Conservation (phyloP, 2,888 invertebrate genomes). For the Chrysina gloriosa region DNA sequence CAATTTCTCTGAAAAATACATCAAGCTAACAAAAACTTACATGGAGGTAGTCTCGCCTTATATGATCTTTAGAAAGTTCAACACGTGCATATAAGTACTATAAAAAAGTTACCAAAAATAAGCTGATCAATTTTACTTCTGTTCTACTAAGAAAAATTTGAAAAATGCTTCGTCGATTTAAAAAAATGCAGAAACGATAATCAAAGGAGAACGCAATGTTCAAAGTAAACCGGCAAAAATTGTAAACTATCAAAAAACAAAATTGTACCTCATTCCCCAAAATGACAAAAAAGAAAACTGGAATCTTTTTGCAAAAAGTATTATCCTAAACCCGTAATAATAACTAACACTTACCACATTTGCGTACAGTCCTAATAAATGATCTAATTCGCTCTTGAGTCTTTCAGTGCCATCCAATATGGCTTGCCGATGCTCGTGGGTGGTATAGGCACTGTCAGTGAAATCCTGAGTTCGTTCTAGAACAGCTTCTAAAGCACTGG, state of each 20-base stretch:
- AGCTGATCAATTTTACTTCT: neutral
- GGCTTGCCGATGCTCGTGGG: slow-evolving; percentile 95
- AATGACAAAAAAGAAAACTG: neutral
- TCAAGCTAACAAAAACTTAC: slow-evolving; percentile 18
- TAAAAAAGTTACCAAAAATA: neutral
- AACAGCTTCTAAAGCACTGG: slow-evolving; percentile 88
- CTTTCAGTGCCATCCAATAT: slow-evolving; percentile 89
- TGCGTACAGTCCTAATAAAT: slow-evolving; percentile 86
- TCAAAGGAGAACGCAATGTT: neutral
- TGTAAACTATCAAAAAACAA: too few species aligned
- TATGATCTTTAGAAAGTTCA: slow-evolving; percentile 14
- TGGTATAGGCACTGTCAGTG: slow-evolving; percentile 98
- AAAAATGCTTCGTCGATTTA: neutral
- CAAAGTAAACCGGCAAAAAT: too few species aligned
- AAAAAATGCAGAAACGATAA: neutral
- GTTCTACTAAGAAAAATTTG: neutral
- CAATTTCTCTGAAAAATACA: neutral
- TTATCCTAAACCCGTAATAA: too few species aligned
- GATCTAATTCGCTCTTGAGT: slow-evolving; percentile 91
- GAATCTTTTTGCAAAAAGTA: too few species aligned
- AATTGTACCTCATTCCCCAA: neutral
- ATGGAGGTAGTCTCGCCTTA: slow-evolving; percentile 3
- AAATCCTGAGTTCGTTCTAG: slow-evolving; percentile 98
- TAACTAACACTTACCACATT: slow-evolving; percentile 74
- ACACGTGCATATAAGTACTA: slow-evolving; percentile 18